Conservation (phyloP, 2,113 vertebrate genomes). For the Melanocharis versteri region DNA sequence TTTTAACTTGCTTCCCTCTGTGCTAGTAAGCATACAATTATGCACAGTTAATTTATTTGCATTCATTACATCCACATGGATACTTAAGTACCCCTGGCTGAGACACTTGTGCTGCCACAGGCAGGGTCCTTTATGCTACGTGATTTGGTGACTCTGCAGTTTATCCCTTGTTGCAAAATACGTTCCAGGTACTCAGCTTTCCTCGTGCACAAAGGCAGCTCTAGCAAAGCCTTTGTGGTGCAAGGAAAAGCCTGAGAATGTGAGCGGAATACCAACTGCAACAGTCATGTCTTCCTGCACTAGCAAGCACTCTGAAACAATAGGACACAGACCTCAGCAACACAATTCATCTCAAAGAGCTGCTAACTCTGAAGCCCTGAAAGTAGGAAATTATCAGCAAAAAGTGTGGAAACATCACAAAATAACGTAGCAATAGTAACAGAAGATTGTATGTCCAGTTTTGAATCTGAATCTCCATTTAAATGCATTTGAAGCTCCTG, state of each 20-base stretch:
- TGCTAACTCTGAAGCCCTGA: neutral
- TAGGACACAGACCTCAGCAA: neutral
- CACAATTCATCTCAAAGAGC: neutral
- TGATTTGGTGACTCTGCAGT: conserved; percentile 14
- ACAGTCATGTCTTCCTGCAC: neutral
- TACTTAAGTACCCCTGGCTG: neutral
- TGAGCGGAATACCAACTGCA: neutral
- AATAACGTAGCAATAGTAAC: neutral
- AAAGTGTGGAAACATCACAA: neutral
- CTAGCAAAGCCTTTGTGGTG: neutral
- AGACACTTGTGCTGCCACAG: neutral
- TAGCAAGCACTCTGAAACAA: neutral
- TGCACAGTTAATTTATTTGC: neutral
- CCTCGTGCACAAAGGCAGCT: neutral
- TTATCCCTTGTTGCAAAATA: neutral
- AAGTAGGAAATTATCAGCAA: neutral
- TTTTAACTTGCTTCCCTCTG: neutral
- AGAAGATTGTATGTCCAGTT: neutral
- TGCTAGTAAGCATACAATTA: neutral
- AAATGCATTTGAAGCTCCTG: neutral
- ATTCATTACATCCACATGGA: neutral
- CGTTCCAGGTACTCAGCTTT: neutral
- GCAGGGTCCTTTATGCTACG: neutral
- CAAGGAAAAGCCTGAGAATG: neutral
- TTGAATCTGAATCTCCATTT: neutral